Evolutionary conservation across 2,797 vertebrate species (phyloP).

Genomic region (Chromis chromis): DNA sequence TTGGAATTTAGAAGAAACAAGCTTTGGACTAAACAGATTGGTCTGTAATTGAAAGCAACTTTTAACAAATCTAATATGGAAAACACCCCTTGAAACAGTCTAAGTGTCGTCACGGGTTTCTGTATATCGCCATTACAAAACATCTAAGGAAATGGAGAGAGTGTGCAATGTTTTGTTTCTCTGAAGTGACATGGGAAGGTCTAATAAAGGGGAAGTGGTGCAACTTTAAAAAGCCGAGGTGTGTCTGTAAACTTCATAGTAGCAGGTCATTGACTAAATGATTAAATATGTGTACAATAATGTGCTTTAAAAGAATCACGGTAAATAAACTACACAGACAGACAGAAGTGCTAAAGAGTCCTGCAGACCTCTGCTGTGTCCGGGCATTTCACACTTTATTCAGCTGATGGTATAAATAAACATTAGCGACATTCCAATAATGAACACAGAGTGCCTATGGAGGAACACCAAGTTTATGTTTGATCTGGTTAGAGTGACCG

Average conservation of each 20-base stretch:
- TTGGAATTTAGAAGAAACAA: too few species aligned
- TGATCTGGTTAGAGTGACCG: constrained; percentile 1
- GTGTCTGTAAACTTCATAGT: not conserved
- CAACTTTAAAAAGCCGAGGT: not conserved
- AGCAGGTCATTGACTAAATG: not conserved
- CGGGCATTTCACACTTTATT: too few species aligned
- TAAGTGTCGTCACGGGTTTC: too few species aligned
- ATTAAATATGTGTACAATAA: too few species aligned
- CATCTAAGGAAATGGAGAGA: not conserved
- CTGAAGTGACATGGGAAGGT: not conserved
- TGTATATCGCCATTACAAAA: not conserved
- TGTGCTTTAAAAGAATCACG: too few species aligned
- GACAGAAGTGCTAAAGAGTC: too few species aligned
- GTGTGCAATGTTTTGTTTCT: constrained; percentile 9
- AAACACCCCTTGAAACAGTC: not conserved
- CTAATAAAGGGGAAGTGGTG: constrained; percentile 17
- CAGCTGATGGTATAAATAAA: constrained; percentile 5
- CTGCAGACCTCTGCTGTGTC: too few species aligned
- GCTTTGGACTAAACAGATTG: too few species aligned
- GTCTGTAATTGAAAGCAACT: too few species aligned
- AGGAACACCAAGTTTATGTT: constrained; percentile 25
- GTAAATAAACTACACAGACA: too few species aligned
- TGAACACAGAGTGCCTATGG: not conserved
- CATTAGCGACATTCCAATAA: not conserved
- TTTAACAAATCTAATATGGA: too few species aligned